A percentile compares a stretch with the other conserved stretches of the same genome.
phyloP scores from a whole-genome alignment of 2,888 invertebrate species.

The Notodonta ziczac region DNA sequence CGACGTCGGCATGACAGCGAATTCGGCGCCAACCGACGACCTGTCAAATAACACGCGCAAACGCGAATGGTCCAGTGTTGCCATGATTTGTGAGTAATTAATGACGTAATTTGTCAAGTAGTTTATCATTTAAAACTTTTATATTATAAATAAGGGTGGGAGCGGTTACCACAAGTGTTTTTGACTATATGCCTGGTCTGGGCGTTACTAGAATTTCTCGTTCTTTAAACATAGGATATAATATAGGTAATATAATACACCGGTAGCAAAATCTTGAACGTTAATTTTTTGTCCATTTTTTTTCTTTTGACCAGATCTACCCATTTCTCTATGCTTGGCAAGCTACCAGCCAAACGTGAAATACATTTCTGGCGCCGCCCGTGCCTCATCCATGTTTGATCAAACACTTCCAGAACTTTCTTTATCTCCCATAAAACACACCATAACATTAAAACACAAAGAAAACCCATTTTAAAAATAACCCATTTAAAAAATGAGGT shows the following conservation, averaged over 20 bases:
- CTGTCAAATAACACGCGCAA: constrained; percentile 29
- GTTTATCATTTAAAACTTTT: no score
- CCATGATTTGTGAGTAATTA: neutral
- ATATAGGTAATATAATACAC: no score
- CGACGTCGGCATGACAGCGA: constrained; percentile 63
- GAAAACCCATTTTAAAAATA: neutral
- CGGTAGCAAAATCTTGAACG: no score
- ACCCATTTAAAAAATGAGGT: neutral
- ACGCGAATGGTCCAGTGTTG: neutral
- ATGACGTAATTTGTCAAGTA: neutral
- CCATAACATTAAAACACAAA: neutral
- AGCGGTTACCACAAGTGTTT: no score
- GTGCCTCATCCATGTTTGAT: neutral
- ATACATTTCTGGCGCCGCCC: neutral
- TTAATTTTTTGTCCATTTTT: no score
- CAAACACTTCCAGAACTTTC: neutral
- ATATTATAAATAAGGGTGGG: no score
- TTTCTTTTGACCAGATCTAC: no score
- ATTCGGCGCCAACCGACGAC: constrained; percentile 67
- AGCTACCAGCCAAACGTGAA: neutral
- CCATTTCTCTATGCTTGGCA: no score
- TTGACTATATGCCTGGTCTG: no score
- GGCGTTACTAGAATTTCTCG: no score
- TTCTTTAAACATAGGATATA: no score
- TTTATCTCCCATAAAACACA: neutral